phyloP scores from a whole-genome alignment of 2,797 vertebrate genomes.

The Parauchenoglanis ngamensis region DNA sequence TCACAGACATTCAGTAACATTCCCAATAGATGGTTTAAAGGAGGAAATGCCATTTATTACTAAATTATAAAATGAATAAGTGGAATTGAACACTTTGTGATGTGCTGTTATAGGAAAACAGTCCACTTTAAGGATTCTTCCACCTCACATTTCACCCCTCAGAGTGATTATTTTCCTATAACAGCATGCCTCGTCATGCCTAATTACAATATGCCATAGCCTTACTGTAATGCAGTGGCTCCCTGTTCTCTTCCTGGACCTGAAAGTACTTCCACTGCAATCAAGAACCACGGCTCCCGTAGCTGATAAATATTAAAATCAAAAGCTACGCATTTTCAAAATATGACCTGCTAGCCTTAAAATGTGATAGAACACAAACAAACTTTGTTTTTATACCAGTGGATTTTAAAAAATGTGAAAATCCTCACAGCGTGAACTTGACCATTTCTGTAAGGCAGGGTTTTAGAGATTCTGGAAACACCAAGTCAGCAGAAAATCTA shows the following conservation, averaged over 20 bases:
- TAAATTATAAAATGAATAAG: neutral
- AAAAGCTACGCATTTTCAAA: neutral
- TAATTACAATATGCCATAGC: neutral
- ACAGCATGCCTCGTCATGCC: neutral
- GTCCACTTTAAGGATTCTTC: neutral
- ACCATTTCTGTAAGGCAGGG: neutral
- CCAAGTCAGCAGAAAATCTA: constrained; percentile 2
- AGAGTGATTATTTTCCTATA: neutral
- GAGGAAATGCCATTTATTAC: neutral
- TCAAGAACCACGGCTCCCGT: neutral
- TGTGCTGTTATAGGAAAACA: neutral
- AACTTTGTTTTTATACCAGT: neutral
- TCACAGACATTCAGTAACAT: no score
- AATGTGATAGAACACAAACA: neutral
- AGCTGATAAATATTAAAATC: neutral
- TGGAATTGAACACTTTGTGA: neutral
- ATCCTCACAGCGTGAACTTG: neutral
- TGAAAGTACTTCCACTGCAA: neutral
- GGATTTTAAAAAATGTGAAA: neutral
- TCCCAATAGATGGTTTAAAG: neutral
- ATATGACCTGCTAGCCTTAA: neutral
- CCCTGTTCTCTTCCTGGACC: neutral
- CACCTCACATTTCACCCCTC: neutral
- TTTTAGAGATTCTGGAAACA: constrained; percentile 22
- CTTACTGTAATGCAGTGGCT: neutral